A percentile compares a stretch with the other conserved stretches of the same genome.
Evolutionary conservation across 2,888 invertebrate genomes (phyloP).

Genomic region (Brachynemurus nebulosus): DNA sequence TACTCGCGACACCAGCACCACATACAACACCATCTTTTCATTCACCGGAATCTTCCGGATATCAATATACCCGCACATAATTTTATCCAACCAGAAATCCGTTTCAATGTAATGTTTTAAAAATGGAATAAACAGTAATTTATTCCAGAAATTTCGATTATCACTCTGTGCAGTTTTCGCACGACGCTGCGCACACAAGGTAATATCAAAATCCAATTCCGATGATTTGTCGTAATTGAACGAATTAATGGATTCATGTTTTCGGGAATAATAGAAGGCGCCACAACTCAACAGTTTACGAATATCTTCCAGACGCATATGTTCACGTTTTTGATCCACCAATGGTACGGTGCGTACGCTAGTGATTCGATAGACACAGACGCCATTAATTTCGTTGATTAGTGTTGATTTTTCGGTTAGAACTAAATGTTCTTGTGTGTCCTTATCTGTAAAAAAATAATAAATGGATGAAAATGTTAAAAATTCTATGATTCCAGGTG

Average conservation of each 20-base stretch:
- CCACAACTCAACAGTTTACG: neutral
- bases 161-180: neutral
- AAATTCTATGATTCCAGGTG: no score
- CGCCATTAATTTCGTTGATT: neutral
- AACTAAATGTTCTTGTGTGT: neutral
- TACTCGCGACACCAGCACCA: neutral
- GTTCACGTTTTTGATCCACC: neutral
- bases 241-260: no score
- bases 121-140: neutral
- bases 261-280: no score
- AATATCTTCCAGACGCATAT: neutral
- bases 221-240: no score
- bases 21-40: neutral
- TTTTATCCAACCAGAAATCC: neutral
- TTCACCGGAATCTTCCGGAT: neutral
- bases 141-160: conserved; percentile 2
- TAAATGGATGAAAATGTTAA: no score
- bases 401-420: neutral
- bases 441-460: neutral
- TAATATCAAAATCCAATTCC: conserved; percentile 1
- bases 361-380: neutral
- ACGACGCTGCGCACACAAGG: neutral
- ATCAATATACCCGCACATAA: neutral
- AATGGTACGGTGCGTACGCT: neutral
- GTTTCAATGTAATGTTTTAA: neutral